Conservation (phyloP, 2,797 vertebrate genomes). For the Xiphorhynchus erythropygius region DNA sequence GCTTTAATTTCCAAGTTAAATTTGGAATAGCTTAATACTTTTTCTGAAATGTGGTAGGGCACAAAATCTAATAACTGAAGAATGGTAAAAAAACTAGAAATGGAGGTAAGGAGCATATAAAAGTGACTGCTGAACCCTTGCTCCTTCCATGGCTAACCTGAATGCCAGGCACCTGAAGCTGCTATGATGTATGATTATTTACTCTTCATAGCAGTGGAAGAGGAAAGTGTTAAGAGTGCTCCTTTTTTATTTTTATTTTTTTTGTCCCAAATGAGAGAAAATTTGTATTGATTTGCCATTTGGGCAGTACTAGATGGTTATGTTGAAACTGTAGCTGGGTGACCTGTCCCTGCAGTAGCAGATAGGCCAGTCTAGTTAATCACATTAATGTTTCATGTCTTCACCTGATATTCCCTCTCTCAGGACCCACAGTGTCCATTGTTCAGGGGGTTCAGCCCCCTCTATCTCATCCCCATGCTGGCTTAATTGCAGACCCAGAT, state of each 20-base stretch:
- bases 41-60: background rate
- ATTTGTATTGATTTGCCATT: background rate
- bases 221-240: background rate
- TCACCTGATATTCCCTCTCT: background rate
- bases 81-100: background rate
- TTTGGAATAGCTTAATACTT: background rate
- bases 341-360: background rate
- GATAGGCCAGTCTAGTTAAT: background rate
- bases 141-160: background rate
- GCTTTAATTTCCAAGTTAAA: background rate
- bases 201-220: background rate
- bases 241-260: background rate
- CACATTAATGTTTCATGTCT: background rate
- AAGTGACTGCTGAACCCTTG: background rate
- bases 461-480: background rate
- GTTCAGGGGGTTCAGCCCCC: background rate
- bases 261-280: background rate
- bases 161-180: background rate
- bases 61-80: background rate
- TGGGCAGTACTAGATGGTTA: background rate
- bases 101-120: background rate
- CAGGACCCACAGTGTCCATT: background rate
- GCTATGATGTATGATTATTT: background rate
- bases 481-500: background rate
- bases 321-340: background rate